Evolutionary conservation across 2,888 invertebrate genomes (phyloP).

Genomic region (Parelbella ahira): DNA sequence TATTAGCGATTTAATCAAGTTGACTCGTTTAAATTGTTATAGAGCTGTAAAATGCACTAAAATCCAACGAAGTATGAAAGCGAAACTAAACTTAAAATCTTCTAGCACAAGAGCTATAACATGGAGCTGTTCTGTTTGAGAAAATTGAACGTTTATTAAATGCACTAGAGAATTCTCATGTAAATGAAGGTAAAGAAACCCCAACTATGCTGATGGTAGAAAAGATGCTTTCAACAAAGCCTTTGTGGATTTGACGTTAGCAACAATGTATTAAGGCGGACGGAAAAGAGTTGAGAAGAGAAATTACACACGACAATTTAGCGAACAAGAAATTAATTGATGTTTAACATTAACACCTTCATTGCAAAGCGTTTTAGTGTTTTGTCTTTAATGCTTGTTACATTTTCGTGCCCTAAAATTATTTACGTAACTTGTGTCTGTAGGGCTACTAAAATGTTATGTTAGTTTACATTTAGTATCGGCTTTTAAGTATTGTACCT

Average conservation of each 20-base stretch:
- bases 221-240: slow-evolving; percentile 50
- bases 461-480: no score
- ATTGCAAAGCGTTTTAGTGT: no score
- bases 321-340: not conserved
- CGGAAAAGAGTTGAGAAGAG: slow-evolving; percentile 4
- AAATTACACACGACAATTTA: slow-evolving; percentile 5
- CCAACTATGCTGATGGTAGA: slow-evolving; percentile 39
- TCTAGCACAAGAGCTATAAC: not conserved
- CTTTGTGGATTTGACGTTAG: slow-evolving; percentile 38
- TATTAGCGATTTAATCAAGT: no score
- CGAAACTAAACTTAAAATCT: not conserved
- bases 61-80: no score
- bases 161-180: slow-evolving; percentile 47
- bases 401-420: no score
- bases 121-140: not conserved
- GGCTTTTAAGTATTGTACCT: no score
- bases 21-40: no score
- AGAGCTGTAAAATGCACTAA: no score
- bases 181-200: slow-evolving; percentile 54
- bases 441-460: no score
- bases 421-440: no score
- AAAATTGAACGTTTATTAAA: slow-evolving; percentile 19
- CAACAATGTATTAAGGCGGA: slow-evolving; percentile 13
- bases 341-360: no score
- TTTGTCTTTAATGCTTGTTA: no score